phyloP scores from a whole-genome alignment of 2,888 invertebrate species.

The Cotesia congregata region DNA sequence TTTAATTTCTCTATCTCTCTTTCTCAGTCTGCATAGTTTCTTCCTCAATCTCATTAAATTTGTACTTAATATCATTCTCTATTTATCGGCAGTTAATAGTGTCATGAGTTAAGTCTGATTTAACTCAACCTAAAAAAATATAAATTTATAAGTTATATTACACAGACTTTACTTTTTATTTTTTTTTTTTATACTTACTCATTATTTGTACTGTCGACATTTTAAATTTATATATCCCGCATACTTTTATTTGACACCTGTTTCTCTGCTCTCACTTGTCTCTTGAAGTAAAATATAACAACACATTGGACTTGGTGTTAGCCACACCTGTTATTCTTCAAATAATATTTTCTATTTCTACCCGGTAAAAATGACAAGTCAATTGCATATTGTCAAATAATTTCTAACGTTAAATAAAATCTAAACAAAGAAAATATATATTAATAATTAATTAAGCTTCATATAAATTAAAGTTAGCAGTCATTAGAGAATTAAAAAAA shows the following conservation, averaged over 20 bases:
- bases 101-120: not conserved
- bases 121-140: too few relatives aligned
- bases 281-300: not conserved
- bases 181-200: not conserved
- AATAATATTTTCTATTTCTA: constrained; percentile 22
- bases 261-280: constrained; percentile 11
- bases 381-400: not conserved
- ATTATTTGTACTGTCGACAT: not conserved
- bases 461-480: too few relatives aligned
- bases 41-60: not conserved
- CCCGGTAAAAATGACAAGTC: not conserved
- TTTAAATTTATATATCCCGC: constrained; percentile 2
- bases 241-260: constrained; percentile 20
- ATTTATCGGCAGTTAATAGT: not conserved
- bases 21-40: not conserved
- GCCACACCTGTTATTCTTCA: constrained; percentile 25
- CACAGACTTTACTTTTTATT: not conserved
- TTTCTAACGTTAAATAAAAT: not conserved
- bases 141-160: not conserved
- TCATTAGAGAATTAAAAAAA: too few relatives aligned
- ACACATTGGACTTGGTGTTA: not conserved
- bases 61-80: not conserved
- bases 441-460: too few relatives aligned
- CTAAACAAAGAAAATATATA: not conserved
- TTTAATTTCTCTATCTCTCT: not conserved